Base-by-base conservation (phyloP, 2,888 invertebrate genomes). In the Aspidiotus destructor region DNA sequence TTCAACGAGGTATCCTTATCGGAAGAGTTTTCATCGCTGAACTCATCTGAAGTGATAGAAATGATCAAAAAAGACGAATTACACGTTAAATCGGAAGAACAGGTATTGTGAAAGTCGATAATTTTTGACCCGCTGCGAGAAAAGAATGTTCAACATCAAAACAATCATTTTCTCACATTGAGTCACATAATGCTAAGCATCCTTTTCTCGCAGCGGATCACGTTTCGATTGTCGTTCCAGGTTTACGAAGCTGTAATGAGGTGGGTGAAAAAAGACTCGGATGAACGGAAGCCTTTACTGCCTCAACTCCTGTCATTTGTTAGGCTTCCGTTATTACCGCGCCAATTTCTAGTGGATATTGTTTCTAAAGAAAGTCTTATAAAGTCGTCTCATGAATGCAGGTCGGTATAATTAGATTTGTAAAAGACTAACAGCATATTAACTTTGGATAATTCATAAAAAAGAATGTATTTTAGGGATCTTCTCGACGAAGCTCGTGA, bases 401-500 rank as follows among this genome's bases (percentile, higher is more conserved):
- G 89, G 82, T 85, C 75, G 3, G 48, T 11, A 28, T 28, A 28
- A 28, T 28, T 28, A 28, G 28, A 28, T 5, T 1, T 28, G 28
- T 28, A 28, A 28, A 28, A 28, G 1, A 28, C 28, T 28, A 28
- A 28, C 28, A 28, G 28, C 1, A 28, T 28, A 28, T 28, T 28
- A 28, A 28, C 5, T 28, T 28, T 28, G 2, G 28, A 28, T 28
- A 28, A 28, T 28, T 28, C 5, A 28, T 28, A 5, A 28, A n/a
- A 48, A 11, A 48, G n/a, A n/a, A 13, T 48, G 2, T 41, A 5
- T 75, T 76, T 40, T 75, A 85, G 87, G 73, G 91, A 92, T 79
- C 79, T 92, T 60, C 76, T 93, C 64, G 92, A 93, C 77, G 92
- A 92, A 78, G 92, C 92, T 0, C 84, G 88, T 76, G 91, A 92